phyloP scores from a whole-genome alignment of 2,888 invertebrate genomes.

The Sycophila texana region DNA sequence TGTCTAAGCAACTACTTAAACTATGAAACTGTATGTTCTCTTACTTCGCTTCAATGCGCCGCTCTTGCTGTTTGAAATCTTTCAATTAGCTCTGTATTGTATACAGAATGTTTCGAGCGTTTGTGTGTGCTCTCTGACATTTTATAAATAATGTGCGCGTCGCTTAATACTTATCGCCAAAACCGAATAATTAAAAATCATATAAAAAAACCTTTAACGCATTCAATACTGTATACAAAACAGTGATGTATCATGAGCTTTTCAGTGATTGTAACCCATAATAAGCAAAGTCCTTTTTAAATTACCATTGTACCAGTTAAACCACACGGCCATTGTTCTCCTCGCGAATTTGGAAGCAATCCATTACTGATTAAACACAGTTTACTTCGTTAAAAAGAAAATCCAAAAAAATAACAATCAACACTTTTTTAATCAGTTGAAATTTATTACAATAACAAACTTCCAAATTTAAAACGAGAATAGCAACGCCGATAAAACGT shows the following conservation, averaged over 20 bases:
- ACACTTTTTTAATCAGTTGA: neutral
- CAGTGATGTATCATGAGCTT: constrained; percentile 44
- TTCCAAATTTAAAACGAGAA: neutral
- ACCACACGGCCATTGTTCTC: too few relatives aligned
- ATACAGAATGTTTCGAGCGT: constrained; percentile 32
- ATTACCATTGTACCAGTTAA: too few relatives aligned
- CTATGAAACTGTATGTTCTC: constrained; percentile 60
- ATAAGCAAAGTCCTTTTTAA: too few relatives aligned
- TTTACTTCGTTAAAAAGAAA: too few relatives aligned
- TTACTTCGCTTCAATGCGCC: constrained; percentile 43
- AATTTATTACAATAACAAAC: neutral
- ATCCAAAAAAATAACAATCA: too few relatives aligned
- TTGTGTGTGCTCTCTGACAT: constrained; percentile 54
- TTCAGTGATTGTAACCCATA: constrained; percentile 23
- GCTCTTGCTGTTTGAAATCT: constrained; percentile 21
- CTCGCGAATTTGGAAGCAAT: too few relatives aligned
- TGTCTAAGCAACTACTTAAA: constrained; percentile 65
- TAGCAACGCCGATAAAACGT: neutral
- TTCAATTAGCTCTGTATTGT: constrained; percentile 48
- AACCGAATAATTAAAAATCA: constrained; percentile 55
- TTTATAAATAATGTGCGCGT: constrained; percentile 53
- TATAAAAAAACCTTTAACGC: constrained; percentile 42
- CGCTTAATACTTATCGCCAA: constrained; percentile 58
- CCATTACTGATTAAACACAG: too few relatives aligned
- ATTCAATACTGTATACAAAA: constrained; percentile 43